Conservation (phyloP, 1,140 invertebrate genomes). For the Periplaneta americana region DNA sequence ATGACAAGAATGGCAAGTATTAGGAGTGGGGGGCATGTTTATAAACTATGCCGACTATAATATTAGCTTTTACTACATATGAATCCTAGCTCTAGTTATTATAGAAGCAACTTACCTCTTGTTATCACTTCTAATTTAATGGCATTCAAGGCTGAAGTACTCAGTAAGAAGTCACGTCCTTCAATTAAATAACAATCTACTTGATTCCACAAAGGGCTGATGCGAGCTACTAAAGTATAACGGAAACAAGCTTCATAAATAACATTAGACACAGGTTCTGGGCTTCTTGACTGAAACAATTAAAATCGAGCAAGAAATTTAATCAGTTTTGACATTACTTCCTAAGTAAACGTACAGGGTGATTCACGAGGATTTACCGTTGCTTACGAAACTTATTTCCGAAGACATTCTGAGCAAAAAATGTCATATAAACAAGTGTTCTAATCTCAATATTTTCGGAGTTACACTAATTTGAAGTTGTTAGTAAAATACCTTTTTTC, state of each 20-base stretch:
- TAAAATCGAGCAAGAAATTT: neutral
- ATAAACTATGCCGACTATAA: neutral
- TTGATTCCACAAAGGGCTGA: constrained; percentile 42
- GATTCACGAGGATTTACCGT: too few relatives aligned
- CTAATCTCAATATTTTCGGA: too few relatives aligned
- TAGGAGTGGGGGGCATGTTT: too few relatives aligned
- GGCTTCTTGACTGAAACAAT: neutral
- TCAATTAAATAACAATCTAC: constrained; percentile 38
- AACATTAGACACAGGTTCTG: neutral
- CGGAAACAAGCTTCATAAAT: constrained; percentile 34
- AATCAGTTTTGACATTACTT: too few relatives aligned
- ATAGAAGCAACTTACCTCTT: constrained; percentile 29
- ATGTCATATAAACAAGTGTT: too few relatives aligned
- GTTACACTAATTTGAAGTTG: too few relatives aligned
- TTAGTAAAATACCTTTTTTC: too few relatives aligned
- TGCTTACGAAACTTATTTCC: too few relatives aligned
- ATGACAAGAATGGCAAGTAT: too few relatives aligned
- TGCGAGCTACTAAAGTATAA: constrained; percentile 39
- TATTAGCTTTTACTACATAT: neutral
- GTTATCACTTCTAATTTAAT: constrained; percentile 32
- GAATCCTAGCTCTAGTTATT: too few relatives aligned
- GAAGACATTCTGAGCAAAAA: too few relatives aligned
- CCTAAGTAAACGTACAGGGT: too few relatives aligned
- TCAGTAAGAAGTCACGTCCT: constrained; percentile 38
- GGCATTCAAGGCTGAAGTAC: constrained; percentile 34